Percentiles rank a stretch among this genome's conserved stretches.
These are phyloP conservation scores for Acheta domesticus DNA, from an alignment of 2,888 invertebrate species.

Conservation along the genomic window DNA sequence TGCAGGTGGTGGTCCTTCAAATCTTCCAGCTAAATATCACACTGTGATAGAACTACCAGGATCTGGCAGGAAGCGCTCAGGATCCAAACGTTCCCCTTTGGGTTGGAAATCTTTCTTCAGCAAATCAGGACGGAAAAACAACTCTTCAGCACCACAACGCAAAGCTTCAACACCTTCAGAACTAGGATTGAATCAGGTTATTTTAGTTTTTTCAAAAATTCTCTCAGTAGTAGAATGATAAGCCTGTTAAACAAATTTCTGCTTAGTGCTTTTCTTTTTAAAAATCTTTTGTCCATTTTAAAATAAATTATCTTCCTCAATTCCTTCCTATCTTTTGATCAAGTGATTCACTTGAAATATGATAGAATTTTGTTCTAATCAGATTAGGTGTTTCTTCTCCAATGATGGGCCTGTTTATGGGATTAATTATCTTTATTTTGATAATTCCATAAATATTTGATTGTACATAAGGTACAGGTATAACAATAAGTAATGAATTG, in stretches of 20 bases:
- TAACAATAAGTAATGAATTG: too few species aligned
- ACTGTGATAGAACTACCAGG: slow-evolving; percentile 85
- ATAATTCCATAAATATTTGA: too few species aligned
- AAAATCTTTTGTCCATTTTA: too few species aligned
- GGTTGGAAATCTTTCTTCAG: slow-evolving; percentile 78
- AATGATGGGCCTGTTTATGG: too few species aligned
- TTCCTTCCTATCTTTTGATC: too few species aligned
- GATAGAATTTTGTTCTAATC: too few species aligned
- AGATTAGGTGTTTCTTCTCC: too few species aligned
- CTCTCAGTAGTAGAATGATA: neutral
- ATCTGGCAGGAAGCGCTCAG: slow-evolving; percentile 55
- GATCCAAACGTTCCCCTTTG: slow-evolving; percentile 65
- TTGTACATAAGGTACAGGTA: too few species aligned
- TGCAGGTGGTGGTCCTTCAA: slow-evolving; percentile 67
- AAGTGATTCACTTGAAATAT: too few species aligned
- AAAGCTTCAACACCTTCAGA: slow-evolving; percentile 53
- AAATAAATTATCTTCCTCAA: too few species aligned
- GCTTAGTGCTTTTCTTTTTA: too few species aligned
- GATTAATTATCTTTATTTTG: too few species aligned
- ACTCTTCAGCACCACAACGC: slow-evolving; percentile 41
- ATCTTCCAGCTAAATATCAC: slow-evolving; percentile 78
- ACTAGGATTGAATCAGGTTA: slow-evolving; percentile 40
- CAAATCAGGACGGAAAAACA: slow-evolving; percentile 43
- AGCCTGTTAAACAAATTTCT: neutral
- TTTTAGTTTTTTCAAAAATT: neutral